These are phyloP conservation scores for Erebia epiphron DNA, from an alignment of 2,888 invertebrate species.

Conservation along the genomic window DNA sequence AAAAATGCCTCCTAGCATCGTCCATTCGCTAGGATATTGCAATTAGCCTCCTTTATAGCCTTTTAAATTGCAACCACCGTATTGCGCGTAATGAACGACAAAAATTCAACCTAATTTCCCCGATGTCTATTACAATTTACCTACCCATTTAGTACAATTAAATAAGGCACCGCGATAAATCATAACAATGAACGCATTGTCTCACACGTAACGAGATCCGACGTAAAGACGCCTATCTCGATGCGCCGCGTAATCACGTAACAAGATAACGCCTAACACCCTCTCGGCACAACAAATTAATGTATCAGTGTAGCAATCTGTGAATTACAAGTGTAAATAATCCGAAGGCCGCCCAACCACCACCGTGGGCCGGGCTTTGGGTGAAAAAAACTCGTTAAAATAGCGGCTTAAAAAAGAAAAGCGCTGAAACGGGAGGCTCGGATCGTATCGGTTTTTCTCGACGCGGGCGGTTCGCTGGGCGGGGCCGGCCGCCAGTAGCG, in stretches of 20 bases:
- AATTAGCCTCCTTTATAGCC: conserved; percentile 72
- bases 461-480: conserved; percentile 78
- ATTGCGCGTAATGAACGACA: conserved; percentile 17
- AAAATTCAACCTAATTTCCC: conserved; percentile 25
- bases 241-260: conserved; percentile 57
- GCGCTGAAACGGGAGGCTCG: conserved; percentile 82
- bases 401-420: conserved; percentile 83
- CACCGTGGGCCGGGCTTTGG: conserved; percentile 78
- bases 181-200: conserved; percentile 32
- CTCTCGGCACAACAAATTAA: conserved; percentile 68
- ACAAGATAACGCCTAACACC: conserved; percentile 58
- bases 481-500: conserved; percentile 81
- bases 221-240: conserved; percentile 50
- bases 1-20: conserved; percentile 67
- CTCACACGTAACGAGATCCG: conserved; percentile 32
- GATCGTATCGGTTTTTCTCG: conserved; percentile 81
- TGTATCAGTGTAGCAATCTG: conserved; percentile 64
- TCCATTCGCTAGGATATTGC: conserved; percentile 69
- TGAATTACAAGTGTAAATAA: conserved; percentile 83
- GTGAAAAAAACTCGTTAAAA: conserved; percentile 79
- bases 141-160: conserved; percentile 28
- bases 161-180: conserved; percentile 32
- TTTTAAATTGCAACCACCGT: conserved; percentile 54
- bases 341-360: conserved; percentile 78
- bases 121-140: conserved; percentile 34